These are phyloP conservation scores for Coilia nasus DNA, from an alignment of 2,797 vertebrate genomes.

Conservation along the genomic window DNA sequence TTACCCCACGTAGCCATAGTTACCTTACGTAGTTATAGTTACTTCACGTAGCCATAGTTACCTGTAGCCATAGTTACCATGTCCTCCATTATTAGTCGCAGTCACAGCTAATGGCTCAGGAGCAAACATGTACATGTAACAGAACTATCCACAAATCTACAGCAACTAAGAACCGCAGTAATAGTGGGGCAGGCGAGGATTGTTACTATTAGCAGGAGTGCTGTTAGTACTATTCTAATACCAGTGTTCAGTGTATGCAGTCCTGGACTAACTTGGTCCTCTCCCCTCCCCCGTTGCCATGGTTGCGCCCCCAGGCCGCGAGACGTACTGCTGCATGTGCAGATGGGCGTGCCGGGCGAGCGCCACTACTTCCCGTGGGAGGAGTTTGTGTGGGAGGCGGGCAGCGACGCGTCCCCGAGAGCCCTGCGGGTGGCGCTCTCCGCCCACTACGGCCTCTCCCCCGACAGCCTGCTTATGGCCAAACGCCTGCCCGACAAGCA, in stretches of 20 bases:
- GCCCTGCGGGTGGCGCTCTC: constrained; percentile 79
- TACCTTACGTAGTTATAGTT: too few relatives aligned
- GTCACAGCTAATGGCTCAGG: too few relatives aligned
- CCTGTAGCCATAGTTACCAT: too few relatives aligned
- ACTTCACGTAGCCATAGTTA: too few relatives aligned
- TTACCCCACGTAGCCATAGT: too few relatives aligned
- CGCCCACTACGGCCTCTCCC: constrained; percentile 77
- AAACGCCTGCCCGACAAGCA: constrained; percentile 88
- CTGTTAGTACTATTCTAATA: too few relatives aligned
- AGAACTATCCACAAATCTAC: too few relatives aligned
- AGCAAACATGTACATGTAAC: too few relatives aligned
- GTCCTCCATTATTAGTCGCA: too few relatives aligned
- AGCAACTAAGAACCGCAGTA: too few relatives aligned
- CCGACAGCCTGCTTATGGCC: constrained; percentile 87
- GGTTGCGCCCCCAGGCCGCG: constrained; percentile 64
- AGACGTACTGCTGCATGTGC: constrained; percentile 83
- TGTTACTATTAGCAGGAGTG: too few relatives aligned
- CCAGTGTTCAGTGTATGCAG: not conserved
- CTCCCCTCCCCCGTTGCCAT: not conserved
- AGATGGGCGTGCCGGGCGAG: constrained; percentile 83
- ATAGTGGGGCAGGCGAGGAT: too few relatives aligned
- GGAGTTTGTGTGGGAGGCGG: constrained; percentile 88
- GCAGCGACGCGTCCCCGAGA: constrained; percentile 77
- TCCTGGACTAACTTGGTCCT: not conserved
- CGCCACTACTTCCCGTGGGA: constrained; percentile 73